Conservation (phyloP, 2,888 invertebrate species). For the Drosophila silvestris region DNA sequence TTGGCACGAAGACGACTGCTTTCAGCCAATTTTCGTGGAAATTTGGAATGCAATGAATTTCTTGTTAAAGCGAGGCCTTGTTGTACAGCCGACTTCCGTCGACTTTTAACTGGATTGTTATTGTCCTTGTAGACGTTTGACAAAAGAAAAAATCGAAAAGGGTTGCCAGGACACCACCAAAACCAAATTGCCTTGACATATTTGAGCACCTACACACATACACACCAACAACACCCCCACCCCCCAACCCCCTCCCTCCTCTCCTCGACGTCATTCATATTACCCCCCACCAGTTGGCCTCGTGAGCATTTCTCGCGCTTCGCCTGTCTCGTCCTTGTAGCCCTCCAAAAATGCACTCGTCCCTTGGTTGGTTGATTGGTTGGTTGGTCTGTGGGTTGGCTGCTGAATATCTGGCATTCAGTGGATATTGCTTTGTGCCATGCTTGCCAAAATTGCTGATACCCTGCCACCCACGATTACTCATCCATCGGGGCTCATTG, state of each 20-base stretch:
- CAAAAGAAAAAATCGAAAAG: background rate
- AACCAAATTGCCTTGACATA: constrained; percentile 1
- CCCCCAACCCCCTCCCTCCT: no score
- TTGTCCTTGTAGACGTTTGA: background rate
- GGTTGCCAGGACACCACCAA: background rate
- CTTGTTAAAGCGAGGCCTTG: background rate
- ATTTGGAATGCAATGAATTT: background rate
- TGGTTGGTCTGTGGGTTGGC: background rate
- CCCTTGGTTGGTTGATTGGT: background rate
- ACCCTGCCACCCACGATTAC: background rate
- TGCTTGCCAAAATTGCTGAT: background rate
- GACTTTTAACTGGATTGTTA: constrained; percentile 1
- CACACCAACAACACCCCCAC: background rate
- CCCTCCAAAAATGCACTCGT: background rate
- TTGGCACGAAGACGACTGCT: background rate
- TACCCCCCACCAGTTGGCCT: background rate
- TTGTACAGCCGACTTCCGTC: background rate
- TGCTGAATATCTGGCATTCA: background rate
- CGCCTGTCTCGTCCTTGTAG: background rate
- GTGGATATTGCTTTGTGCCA: background rate
- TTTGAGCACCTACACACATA: background rate
- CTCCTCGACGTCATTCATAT: background rate
- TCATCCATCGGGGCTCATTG: background rate
- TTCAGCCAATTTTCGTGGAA: background rate
- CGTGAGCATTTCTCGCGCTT: background rate